Conservation (phyloP, 2,888 invertebrate genomes). For the Tricholauxania praeusta region DNA sequence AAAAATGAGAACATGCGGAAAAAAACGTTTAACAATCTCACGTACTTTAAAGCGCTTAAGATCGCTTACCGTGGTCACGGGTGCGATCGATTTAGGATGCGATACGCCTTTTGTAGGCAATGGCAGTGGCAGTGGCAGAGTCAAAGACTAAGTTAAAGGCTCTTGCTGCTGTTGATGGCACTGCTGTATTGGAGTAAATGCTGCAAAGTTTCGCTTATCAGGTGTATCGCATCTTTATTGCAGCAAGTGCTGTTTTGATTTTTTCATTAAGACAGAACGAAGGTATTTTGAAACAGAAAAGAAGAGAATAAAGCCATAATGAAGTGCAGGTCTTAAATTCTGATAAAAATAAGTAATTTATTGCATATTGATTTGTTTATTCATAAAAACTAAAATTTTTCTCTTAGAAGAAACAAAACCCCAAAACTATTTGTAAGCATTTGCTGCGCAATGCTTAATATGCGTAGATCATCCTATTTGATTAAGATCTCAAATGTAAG, state of each 20-base stretch:
- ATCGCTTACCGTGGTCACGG: constrained; percentile 21
- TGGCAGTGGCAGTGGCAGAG: not conserved
- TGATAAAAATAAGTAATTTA: no score
- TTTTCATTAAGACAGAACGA: not conserved
- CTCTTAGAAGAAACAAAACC: no score
- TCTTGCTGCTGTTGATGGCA: constrained; percentile 10
- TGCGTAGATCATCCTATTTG: no score
- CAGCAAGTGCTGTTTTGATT: constrained; percentile 31
- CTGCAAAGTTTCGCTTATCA: constrained; percentile 37
- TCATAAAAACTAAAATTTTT: no score
- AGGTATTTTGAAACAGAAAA: no score
- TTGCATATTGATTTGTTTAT: no score
- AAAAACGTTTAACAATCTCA: constrained; percentile 63
- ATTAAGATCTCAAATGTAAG: no score
- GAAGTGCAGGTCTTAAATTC: no score
- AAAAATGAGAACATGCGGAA: constrained; percentile 34
- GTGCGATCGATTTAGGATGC: constrained; percentile 35
- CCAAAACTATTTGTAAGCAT: no score
- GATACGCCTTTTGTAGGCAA: constrained; percentile 26
- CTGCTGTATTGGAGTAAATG: not conserved
- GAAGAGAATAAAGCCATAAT: no score
- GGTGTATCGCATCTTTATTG: constrained; percentile 42
- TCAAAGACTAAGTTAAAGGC: not conserved
- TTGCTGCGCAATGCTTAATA: no score
- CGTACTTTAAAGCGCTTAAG: constrained; percentile 59